Evolutionary conservation across 2,888 invertebrate genomes (phyloP).

Genomic region (Lampropteryx suffumata): DNA sequence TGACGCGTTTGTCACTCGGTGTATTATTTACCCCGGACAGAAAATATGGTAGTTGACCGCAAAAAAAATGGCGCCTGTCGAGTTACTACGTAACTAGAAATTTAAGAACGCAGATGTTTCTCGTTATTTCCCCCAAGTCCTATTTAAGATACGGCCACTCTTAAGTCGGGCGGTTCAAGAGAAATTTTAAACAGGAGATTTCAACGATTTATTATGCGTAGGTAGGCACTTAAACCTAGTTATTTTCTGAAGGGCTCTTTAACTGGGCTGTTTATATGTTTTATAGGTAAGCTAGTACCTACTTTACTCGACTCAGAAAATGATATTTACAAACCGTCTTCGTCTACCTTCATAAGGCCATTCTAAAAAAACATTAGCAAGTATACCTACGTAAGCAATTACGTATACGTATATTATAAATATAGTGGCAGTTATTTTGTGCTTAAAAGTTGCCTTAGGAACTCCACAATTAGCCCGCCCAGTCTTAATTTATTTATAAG

Average conservation of each 20-base stretch:
- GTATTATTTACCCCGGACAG: conserved; percentile 68
- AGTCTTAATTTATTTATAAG: no score
- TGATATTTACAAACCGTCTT: no score
- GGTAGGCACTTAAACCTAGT: not conserved
- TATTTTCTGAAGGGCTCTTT: conserved; percentile 32
- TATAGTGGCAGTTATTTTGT: no score
- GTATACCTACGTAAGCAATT: no score
- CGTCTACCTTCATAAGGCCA: no score
- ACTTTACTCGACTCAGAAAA: no score
- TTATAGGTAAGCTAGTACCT: no score
- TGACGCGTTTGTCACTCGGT: conserved; percentile 73
- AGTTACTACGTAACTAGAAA: conserved; percentile 40
- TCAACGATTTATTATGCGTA: conserved; percentile 36
- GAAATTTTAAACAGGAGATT: conserved; percentile 40
- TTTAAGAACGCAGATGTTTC: conserved; percentile 38
- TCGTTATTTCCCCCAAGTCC: conserved; percentile 45
- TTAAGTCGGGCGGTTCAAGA: conserved; percentile 37
- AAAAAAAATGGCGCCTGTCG: conserved; percentile 39
- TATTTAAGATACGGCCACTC: conserved; percentile 44
- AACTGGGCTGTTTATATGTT: no score
- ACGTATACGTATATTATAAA: no score
- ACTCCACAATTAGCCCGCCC: no score
- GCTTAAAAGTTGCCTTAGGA: no score
- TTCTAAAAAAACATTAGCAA: no score
- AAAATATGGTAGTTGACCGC: conserved; percentile 37